Evolutionary conservation across 2,888 invertebrate genomes (phyloP).

Genomic region (Acanthococcus lagerstroemiae): DNA sequence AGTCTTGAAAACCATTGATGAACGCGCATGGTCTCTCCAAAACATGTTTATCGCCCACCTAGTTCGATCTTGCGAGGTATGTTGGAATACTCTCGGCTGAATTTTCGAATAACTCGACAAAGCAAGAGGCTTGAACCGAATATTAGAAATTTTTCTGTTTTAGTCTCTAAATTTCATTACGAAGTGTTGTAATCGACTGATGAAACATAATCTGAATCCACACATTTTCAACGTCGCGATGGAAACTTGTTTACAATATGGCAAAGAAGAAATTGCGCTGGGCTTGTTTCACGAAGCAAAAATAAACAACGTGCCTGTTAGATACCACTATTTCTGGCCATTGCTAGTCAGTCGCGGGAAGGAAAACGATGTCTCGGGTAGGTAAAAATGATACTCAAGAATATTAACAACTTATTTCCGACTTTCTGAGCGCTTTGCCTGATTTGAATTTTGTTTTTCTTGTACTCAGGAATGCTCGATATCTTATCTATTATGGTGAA

Average conservation of each 20-base stretch:
- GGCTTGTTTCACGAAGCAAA: conserved; percentile 57
- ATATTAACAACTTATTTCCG: background rate
- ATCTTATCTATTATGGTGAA: conserved; percentile 55
- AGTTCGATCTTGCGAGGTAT: conserved; percentile 17
- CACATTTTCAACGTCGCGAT: conserved; percentile 55
- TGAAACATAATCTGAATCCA: conserved; percentile 51
- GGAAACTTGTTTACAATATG: conserved; percentile 48
- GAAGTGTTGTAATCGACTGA: conserved; percentile 52
- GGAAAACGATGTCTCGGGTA: conserved; percentile 43
- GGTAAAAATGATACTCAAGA: background rate
- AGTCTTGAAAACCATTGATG: conserved; percentile 51
- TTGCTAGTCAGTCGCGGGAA: conserved; percentile 54
- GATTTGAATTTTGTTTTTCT: no score
- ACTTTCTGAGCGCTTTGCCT: conserved; percentile 32
- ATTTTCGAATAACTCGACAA: no score
- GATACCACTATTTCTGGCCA: conserved; percentile 82
- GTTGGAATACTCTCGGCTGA: no score
- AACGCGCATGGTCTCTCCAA: conserved; percentile 46
- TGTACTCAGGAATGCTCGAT: conserved; percentile 46
- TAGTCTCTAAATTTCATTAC: conserved; percentile 55
- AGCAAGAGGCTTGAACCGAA: background rate
- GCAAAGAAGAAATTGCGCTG: conserved; percentile 49
- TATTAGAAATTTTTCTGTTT: conserved; percentile 24
- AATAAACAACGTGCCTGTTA: conserved; percentile 51
- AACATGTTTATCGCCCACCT: conserved; percentile 64